Base-by-base conservation (phyloP, 1,140 invertebrate species). In the Phocides pigmalion region DNA sequence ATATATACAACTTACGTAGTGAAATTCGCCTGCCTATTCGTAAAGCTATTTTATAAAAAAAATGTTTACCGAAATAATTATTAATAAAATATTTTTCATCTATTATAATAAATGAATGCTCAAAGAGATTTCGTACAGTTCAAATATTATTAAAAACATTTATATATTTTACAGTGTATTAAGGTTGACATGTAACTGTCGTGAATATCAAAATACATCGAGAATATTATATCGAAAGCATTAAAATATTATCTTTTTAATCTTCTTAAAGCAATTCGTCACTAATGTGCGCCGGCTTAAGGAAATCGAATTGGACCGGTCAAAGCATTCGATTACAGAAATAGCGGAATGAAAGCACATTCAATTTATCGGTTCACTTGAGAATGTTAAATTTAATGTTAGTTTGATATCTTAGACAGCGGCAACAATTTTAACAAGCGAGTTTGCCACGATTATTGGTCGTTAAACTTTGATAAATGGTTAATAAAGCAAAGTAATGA, bases 391-490 rank as follows among this genome's bases (percentile, higher is more conserved):
- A 71, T 68, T 72, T 64, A 70, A 62, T 59, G 53, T 63, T 63
- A 62, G 64, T 62, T 59, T 70, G 69, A 64, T 68, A 65, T 65
- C 37, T 70, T 49, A 71, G 70, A 64, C 63, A 50, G 68, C 74
- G 74, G 68, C 66, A 77, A 73, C 71, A 68, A 72, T 71, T 74
- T 72, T 82, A 84, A 82, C 74, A 78, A 81, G 78, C 70, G 69
- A 73, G 64, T 64, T 76, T 70, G 71, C 66, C 66, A 72, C 70
- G 70, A 82, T 80, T 84, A 84, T 76, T 71, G 79, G 74, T 77
- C 79, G 79, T 81, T 83, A 84, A 81, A 74, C 68, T 73, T 76
- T 88, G 79, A 88, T 84, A 79, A 80, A 84, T 86, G 79, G 79
- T 68, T 75, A 81, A 86, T 88, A 32, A 32, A 32, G 28, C 28